Evolutionary conservation across 1,140 invertebrate species (phyloP).

Genomic region (Cherax destructor): DNA sequence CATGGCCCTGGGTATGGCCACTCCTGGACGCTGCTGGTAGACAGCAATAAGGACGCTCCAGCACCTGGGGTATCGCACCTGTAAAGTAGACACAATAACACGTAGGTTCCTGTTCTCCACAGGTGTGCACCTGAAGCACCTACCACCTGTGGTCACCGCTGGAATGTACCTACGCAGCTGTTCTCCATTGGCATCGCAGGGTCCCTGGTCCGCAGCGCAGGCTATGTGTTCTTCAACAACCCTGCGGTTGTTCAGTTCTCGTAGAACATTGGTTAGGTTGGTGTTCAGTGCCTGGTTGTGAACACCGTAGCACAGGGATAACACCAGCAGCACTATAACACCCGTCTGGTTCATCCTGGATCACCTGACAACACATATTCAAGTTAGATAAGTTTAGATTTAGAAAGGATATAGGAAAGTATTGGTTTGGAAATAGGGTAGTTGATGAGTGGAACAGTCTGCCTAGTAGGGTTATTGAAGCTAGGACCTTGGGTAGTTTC

Average conservation of each 20-base stretch:
- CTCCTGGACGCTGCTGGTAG: neutral
- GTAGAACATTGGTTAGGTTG: neutral
- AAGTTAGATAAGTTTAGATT: too few relatives aligned
- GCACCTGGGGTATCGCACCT: neutral
- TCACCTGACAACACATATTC: too few relatives aligned
- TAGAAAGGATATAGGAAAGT: too few relatives aligned
- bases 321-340: too few relatives aligned
- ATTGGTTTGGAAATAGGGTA: too few relatives aligned
- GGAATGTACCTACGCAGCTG: neutral
- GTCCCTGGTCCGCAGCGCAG: neutral
- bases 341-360: too few relatives aligned
- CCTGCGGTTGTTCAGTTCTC: neutral
- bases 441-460: too few relatives aligned
- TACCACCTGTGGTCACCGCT: neutral
- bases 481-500: too few relatives aligned
- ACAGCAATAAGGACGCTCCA: neutral
- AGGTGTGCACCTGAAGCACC: neutral
- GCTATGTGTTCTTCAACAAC: neutral
- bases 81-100: neutral
- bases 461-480: too few relatives aligned
- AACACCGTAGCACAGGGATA: too few relatives aligned
- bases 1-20: neutral
- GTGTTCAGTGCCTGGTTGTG: neutral
- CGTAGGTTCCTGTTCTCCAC: neutral
- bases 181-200: neutral